Percentiles rank a stretch among this genome's conserved stretches.
These are phyloP conservation scores for Catocala fraxini DNA, from an alignment of 2,888 invertebrate species.

Conservation along the genomic window DNA sequence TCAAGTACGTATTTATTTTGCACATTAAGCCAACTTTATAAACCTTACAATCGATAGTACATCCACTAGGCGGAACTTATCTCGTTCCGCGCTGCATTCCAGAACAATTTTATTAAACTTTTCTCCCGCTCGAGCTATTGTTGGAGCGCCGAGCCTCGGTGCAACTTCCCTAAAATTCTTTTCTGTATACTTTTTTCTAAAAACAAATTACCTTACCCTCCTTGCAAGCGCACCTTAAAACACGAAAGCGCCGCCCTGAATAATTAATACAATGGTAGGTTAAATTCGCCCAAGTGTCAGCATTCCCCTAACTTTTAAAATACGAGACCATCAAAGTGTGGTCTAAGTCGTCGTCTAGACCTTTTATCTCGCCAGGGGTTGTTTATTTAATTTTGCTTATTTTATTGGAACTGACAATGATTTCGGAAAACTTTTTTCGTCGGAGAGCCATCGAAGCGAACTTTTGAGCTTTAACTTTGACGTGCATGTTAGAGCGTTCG, in stretches of 20 bases:
- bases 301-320: conserved; percentile 84
- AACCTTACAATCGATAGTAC: conserved; percentile 72
- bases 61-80: conserved; percentile 72
- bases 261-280: conserved; percentile 87
- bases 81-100: conserved; percentile 79
- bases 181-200: conserved; percentile 68
- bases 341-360: conserved; percentile 80
- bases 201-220: conserved; percentile 83
- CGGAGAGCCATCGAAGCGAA: conserved; percentile 56
- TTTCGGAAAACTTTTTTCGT: conserved; percentile 74
- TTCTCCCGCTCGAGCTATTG: conserved; percentile 69
- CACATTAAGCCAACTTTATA: conserved; percentile 46
- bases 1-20: conserved; percentile 34
- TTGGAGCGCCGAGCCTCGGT: conserved; percentile 65
- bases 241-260: conserved; percentile 83
- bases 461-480: conserved; percentile 53
- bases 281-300: conserved; percentile 86
- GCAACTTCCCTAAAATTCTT: conserved; percentile 81
- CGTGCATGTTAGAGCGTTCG: conserved; percentile 56
- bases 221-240: conserved; percentile 82
- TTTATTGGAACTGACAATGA: conserved; percentile 85
- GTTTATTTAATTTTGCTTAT: conserved; percentile 85
- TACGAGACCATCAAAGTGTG: conserved; percentile 84
- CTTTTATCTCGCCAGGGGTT: conserved; percentile 81
- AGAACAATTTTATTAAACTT: conserved; percentile 84